These are phyloP conservation scores for Hippocampus guttulatus DNA, from an alignment of 2,113 vertebrate species.

Conservation along the genomic window DNA sequence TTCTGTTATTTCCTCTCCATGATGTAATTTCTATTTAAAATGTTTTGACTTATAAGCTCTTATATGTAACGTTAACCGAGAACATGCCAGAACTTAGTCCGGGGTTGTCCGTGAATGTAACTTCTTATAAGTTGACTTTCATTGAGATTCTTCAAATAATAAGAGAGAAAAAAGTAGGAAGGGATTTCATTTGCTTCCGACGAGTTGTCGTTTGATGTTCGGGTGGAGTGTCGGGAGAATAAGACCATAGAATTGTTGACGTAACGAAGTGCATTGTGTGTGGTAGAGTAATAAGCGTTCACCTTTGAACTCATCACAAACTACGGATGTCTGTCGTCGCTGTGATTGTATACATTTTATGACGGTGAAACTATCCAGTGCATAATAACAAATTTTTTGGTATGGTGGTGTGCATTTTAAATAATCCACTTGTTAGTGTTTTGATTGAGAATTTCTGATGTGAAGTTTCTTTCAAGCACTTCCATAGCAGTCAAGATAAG, in stretches of 20 bases:
- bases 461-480: conserved; percentile 62
- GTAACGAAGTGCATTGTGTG: conserved; percentile 50
- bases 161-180: background rate
- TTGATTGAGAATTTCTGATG: conserved; percentile 60
- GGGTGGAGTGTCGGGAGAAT: conserved; percentile 35
- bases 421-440: conserved; percentile 17
- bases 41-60: background rate
- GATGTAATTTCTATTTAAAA: conserved; percentile 38
- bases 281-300: conserved; percentile 42
- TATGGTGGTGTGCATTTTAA: conserved; percentile 34
- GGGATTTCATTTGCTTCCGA: background rate
- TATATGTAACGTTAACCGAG: conserved; percentile 45
- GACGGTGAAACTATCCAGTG: conserved; percentile 34
- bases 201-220: conserved; percentile 35
- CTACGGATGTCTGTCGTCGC: conserved; percentile 53
- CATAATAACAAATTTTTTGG: conserved; percentile 13
- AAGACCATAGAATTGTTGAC: conserved; percentile 48
- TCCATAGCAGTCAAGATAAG: conserved; percentile 57
- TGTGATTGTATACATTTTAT: conserved; percentile 56
- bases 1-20: conserved; percentile 36
- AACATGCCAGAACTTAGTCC: conserved; percentile 53
- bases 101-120: conserved; percentile 67
- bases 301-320: conserved; percentile 39
- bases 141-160: conserved; percentile 41
- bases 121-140: conserved; percentile 64